Evolutionary conservation across 2,888 invertebrate genomes (phyloP), one percentile per base, ranked within the genome.

Genomic region (Maniola hyperantus): DNA sequence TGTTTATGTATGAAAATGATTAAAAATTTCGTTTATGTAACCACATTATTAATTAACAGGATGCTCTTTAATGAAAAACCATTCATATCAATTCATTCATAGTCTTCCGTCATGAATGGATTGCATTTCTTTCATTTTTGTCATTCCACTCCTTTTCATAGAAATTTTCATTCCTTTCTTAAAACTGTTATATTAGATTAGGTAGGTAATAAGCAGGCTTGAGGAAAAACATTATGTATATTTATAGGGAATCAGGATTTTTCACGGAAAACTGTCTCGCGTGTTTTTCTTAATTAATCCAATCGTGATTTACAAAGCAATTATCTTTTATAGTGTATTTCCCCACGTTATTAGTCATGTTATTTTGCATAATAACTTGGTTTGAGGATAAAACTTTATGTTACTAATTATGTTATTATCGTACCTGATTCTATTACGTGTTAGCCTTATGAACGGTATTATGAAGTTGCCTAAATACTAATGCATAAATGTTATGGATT

Each of bases 271-370:
- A 48, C 33, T 55, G 34, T 50, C 13, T 48, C 54, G 55, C 60
- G 46, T 61, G 59, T 53, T 42, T 11, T 13, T 67, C n/a, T 60
- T 67, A 61, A 67, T 61, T 64, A 67, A 33, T 61, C 39, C 6
- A 34, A 42, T 53, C 67, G 60, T 62, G 65, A 57, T 65, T 62
- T 65, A 65, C 50, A 39, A 57, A 62, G 61, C 51, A 18, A 50
- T 64, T 68, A 66, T 63, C 65, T 59, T 39, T 33, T 26, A 36
- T 15, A 18, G 36, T 26, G 50, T 61, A 36, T 51, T 36, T 61
- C 36, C 20, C 15, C 11, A 13, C 13, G 36, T 20, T 34, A 60
- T 60, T 48, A 60, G 20, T 61, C 6, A 8, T 18, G 13, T 36
- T 61, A 39, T 50, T 36, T 50, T 20, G 50, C 39, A 61, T 50